Evolutionary conservation across 1,140 invertebrate genomes (phyloP), one percentile per base, ranked within the genome.

Genomic region (Bicyclus anynana): DNA sequence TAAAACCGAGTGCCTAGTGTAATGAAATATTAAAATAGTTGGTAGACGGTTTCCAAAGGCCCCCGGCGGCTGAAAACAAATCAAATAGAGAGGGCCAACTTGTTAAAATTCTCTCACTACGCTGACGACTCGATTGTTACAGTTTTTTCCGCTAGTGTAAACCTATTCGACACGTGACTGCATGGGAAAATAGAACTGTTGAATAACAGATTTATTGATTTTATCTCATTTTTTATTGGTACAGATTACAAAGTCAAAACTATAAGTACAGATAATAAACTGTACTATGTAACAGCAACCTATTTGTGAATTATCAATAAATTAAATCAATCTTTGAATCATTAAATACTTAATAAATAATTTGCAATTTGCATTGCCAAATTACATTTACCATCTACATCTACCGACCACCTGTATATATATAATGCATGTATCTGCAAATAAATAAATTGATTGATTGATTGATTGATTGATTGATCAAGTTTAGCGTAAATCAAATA

Each of bases 11-110:
- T 72, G 62, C 65, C 68, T 67, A 69, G 69, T 70, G 66, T 72
- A 77, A 80, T 77, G 56, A 70, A 80, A 76, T 80, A 80, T 80
- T 76, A 80, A 80, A 77, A 77, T 72, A 73, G 70, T 72, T 71
- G 49, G 71, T 63, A 55, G 53, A 59, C 59, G 42, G 53, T 47
- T 40, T 38, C 18, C 56, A 55, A 52, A 55, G 44, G 42, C 56
- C 59, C 53, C 62, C 51, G 58, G 54, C 53, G 62, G 42, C 58
- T 47, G 59, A 67, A 69, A 76, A 71, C 67, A 72, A 77, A 79
- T 73, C 68, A 73, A 75, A 77, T 67, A 71, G 64, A 67, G 67
- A 65, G 58, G 29, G 50, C 50, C 59, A 70, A 72, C 66, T 74
- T 73, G 69, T 72, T 73, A 70, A 79, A 76, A 70, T 73, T 62